A percentile compares a stretch with the other conserved stretches of the same genome.
Conservation (phyloP, 2,888 invertebrate species). For the Chironomus riparius region DNA sequence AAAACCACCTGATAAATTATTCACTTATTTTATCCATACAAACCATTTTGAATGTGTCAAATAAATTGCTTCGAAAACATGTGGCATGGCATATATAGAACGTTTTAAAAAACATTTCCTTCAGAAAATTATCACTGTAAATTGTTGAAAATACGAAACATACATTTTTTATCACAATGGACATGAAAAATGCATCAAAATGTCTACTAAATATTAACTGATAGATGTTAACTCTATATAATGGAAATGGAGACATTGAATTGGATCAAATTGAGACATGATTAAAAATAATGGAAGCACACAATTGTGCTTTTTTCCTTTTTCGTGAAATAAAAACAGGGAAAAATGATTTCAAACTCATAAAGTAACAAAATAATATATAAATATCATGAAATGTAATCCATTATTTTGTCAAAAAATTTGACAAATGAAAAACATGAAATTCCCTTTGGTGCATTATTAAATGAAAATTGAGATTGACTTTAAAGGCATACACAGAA, state of each 20-base stretch:
- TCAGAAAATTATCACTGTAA: too few species aligned
- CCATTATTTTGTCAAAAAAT: constrained; percentile 10
- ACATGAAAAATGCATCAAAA: constrained; percentile 19
- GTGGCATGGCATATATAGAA: too few species aligned
- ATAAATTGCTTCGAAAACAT: too few species aligned
- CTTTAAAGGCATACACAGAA: background rate
- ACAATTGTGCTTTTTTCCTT: background rate
- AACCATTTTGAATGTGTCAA: too few species aligned
- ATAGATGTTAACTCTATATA: background rate
- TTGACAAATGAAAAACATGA: constrained; percentile 25
- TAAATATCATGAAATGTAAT: background rate
- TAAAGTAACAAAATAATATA: background rate
- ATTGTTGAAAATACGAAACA: too few species aligned
- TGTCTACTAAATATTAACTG: constrained; percentile 14
- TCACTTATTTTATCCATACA: too few species aligned
- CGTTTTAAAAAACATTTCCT: too few species aligned
- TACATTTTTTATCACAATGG: background rate
- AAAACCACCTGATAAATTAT: too few species aligned
- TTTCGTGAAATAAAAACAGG: background rate
- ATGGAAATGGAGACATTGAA: background rate
- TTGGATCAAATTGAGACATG: background rate
- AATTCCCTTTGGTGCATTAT: constrained; percentile 11
- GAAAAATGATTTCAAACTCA: background rate
- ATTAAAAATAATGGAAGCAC: background rate
- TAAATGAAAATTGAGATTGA: constrained; percentile 16